These are phyloP conservation scores for Benitochromis conjunctus DNA, from an alignment of 2,113 vertebrate species.

Conservation along the genomic window DNA sequence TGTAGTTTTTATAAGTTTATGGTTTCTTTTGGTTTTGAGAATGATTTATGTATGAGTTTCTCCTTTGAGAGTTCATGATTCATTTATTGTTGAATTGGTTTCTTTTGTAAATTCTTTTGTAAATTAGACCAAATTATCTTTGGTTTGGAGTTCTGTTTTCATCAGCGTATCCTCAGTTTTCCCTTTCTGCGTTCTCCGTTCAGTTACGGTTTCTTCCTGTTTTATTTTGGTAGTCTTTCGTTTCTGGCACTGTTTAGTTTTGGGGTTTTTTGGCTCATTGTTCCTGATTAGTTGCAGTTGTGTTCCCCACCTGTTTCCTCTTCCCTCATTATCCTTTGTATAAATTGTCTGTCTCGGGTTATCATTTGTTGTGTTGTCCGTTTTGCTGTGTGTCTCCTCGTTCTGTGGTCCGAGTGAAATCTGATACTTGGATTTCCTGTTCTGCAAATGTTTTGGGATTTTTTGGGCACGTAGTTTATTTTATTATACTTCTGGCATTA, in stretches of 20 bases:
- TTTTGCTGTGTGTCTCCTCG: background rate
- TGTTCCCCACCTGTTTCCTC: background rate
- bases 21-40: background rate
- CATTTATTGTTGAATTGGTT: background rate
- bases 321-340: background rate
- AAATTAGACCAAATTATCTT: background rate
- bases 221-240: background rate
- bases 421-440: background rate
- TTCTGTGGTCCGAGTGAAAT: background rate
- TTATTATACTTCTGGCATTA: background rate
- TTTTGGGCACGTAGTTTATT: background rate
- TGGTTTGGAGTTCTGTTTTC: background rate
- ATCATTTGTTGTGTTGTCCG: background rate
- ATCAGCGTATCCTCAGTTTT: background rate
- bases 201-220: background rate
- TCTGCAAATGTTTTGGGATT: background rate
- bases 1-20: background rate
- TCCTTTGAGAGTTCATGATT: background rate
- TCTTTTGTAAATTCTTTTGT: background rate
- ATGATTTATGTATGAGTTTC: background rate
- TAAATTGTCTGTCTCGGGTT: background rate
- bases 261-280: background rate
- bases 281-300: background rate
- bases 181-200: background rate
- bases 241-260: background rate